phyloP scores from a whole-genome alignment of 2,888 invertebrate species.

The Lobophora halterata region DNA sequence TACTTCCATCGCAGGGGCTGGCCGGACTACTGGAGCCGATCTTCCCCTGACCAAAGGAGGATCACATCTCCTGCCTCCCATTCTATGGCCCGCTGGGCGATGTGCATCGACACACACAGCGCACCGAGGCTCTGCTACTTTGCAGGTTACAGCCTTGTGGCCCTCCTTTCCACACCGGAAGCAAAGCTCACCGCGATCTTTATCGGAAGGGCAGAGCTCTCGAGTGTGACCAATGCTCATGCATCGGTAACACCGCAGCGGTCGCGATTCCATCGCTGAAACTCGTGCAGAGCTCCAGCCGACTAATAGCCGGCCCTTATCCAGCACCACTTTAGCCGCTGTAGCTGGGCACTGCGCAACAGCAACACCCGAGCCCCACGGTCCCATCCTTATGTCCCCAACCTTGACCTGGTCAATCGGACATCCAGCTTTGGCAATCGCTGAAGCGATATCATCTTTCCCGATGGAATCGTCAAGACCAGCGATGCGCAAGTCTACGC shows the following conservation, averaged over 20 bases:
- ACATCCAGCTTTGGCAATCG: not conserved
- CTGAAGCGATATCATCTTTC: not conserved
- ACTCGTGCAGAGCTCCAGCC: not conserved
- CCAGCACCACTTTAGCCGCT: not conserved
- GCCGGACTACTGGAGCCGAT: not conserved
- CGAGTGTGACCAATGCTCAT: not conserved
- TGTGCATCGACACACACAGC: not conserved
- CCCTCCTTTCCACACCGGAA: slow-evolving; percentile 1
- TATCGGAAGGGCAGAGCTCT: not conserved
- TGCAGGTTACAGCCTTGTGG: slow-evolving; percentile 1
- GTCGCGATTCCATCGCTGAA: not conserved
- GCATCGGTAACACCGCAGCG: not conserved
- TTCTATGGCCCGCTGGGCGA: not conserved
- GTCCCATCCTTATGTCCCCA: not conserved
- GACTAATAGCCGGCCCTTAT: not conserved
- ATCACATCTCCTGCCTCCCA: slow-evolving; percentile 1
- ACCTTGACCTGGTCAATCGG: not conserved
- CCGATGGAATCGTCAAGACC: slow-evolving; percentile 8
- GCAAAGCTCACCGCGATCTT: slow-evolving; percentile 2
- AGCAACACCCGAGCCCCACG: not conserved
- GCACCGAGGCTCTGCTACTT: not conserved
- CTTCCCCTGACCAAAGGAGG: not conserved
- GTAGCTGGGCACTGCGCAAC: not conserved
- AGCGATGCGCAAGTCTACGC: slow-evolving; percentile 1
- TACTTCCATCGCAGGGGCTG: not conserved